Evolutionary conservation across 1,140 invertebrate genomes (phyloP).

Genomic region (Brachionus calyciflorus): DNA sequence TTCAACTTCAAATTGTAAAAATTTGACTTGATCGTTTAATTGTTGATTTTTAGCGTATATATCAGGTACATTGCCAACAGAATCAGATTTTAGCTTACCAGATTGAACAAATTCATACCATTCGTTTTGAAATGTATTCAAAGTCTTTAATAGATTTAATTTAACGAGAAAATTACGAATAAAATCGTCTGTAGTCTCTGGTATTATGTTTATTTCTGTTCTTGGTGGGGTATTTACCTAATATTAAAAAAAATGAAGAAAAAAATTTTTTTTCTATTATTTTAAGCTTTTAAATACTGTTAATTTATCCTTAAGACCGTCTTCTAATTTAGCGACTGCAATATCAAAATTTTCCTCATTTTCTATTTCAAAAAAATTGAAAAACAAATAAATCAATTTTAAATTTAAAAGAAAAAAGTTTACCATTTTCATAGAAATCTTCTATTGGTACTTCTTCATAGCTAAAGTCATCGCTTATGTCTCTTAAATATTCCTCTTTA

Average conservation of each 20-base stretch:
- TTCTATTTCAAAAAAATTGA: conserved; percentile 8
- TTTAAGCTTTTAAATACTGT: neutral
- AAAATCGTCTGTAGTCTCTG: conserved; percentile 57
- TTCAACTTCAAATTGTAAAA: conserved; percentile 54
- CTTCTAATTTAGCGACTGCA: conserved; percentile 20
- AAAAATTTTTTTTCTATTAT: neutral
- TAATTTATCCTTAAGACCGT: conserved; percentile 36
- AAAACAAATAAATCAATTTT: neutral
- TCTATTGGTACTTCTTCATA: conserved; percentile 57
- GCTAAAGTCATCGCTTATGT: conserved; percentile 53
- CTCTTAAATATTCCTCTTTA: conserved; percentile 48
- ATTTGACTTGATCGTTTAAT: conserved; percentile 58
- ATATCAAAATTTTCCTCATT: conserved; percentile 46
- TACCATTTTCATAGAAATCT: conserved; percentile 54
- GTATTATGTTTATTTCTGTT: conserved; percentile 21
- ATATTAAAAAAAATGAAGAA: neutral
- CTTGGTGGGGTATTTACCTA: neutral
- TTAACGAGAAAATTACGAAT: conserved; percentile 60
- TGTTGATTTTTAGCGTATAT: conserved; percentile 58
- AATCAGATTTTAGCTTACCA: conserved; percentile 53
- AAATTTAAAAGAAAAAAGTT: neutral
- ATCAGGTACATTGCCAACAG: conserved; percentile 57
- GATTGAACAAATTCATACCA: conserved; percentile 52
- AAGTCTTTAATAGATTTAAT: conserved; percentile 57
- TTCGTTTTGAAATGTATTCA: conserved; percentile 61